Base-by-base conservation (phyloP, 2,113 vertebrate species). In the Solea solea region DNA sequence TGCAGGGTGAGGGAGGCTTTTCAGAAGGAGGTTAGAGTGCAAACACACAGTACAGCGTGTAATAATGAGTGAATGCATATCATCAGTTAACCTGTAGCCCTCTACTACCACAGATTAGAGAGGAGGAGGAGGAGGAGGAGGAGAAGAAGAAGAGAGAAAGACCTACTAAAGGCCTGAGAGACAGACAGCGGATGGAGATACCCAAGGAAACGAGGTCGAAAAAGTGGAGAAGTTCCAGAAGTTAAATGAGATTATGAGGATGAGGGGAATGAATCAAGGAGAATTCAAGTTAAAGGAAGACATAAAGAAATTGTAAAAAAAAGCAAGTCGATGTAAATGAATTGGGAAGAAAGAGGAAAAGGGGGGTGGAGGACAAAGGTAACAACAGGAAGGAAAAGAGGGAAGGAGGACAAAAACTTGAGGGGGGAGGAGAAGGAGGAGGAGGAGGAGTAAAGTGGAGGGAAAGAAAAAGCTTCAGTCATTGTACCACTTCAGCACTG, bases 21-120 rank as follows among this genome's bases (percentile, higher is more conserved):
- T 71, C 64, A 82, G 45, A 80, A 48, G 0, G 51, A 79, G 80
- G 86, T 86, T 76, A 88, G 63, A 88, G 82, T 71, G 76, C 71
- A 82, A 27, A 39, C 16, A 44, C 55, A 72, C 58, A 61, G 67
- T 65, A 74, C 48, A 53, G 16, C 40, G 54, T 55, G 66, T 45
- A 25, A 42, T 67, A 75, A 84, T 79, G 62, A 84, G 72, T 77
- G 49, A 69, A 69, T 25, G 58, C 34, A 62, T 78, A 72, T 79
- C 65, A 70, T 54, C 25, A 64, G 60, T 67, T 85, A 69, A 87
- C 85, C 69, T 72, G 60, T 59, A 55, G 69, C 57, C 58, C 66
- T 67, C 9, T 27, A 51, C 41, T 16, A 59, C 5, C 39, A 64
- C 70, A 74, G 75, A 81, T 69, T 57, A 69, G 49, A 53, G 48